Evolutionary conservation across 2,888 invertebrate species (phyloP), one percentile per base, ranked within the genome.

Genomic region (Thumatha senex): DNA sequence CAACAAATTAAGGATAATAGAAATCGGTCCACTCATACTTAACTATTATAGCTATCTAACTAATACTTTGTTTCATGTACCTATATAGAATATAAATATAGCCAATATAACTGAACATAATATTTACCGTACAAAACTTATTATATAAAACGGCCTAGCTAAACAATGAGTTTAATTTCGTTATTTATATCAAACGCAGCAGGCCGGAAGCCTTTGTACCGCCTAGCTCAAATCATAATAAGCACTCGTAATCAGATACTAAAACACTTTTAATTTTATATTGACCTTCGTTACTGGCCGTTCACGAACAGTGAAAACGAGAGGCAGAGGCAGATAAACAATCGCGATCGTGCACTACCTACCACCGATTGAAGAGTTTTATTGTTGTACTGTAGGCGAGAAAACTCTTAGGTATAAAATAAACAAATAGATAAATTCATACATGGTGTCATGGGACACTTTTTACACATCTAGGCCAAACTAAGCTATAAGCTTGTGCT

Each of bases 261-360:
- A 84, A 82, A 86, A 80, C 84, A 89, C 89, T 89, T 90, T 89
- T 89, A 89, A 88, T 90, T 90, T 88, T 82, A 79, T 76, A 49
- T 61, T 79, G 89, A 87, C 89, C 89, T 90, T 89, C 88, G 80
- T 67, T 72, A 86, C 84, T 82, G 81, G 76, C 82, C 86, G 78
- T 84, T 88, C 87, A 83, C 86, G 82, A 82, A 57, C 76, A 80
- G 86, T 82, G 89, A 89, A 89, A 90, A 89, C 79, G 87, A 86
- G 82, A 83, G 82, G 81, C 79, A 86, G 82, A 83, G 82, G 81
- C 79, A 79, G 89, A 88, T 88, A 84, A 82, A 81, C 83, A 80
- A 88, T 90, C 86, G 68, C 71, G 75, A 80, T 85, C 84, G 82
- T 82, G 83, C 74, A 73, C 70, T 78, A 80, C 80, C 82, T 79